Conservation (phyloP, 2,113 vertebrate genomes). For the Hippopotamus amphibius region DNA sequence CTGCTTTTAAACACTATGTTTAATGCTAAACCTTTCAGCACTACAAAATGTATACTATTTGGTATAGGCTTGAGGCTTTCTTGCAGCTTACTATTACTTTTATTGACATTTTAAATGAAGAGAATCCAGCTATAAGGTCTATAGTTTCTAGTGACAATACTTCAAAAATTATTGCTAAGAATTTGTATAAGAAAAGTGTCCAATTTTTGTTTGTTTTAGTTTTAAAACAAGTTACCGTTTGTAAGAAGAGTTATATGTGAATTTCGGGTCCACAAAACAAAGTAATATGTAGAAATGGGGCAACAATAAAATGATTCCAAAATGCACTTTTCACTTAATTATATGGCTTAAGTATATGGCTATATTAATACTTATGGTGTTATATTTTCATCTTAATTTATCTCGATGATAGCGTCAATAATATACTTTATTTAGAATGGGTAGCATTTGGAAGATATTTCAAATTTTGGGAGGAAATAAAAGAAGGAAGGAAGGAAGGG, state of each 20-base stretch:
- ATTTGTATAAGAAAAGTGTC: not conserved
- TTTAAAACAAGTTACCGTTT: not conserved
- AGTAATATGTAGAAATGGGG: not conserved
- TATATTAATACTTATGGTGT: not conserved
- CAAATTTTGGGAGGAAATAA: not conserved
- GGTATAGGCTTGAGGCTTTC: not conserved
- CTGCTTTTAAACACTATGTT: conserved; percentile 53
- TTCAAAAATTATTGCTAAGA: not conserved
- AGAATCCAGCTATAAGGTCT: not conserved
- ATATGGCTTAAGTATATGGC: not conserved
- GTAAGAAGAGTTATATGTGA: not conserved
- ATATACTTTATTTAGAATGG: not conserved
- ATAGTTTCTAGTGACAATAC: not conserved
- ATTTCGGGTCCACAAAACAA: not conserved
- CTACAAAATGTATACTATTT: conserved; percentile 17
- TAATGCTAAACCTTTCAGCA: conserved; percentile 49
- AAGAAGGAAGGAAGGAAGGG: not conserved
- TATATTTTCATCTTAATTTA: not conserved
- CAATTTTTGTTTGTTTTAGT: not conserved
- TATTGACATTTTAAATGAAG: not conserved
- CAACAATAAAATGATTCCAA: not conserved
- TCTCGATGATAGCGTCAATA: not conserved
- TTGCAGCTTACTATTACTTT: not conserved
- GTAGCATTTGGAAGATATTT: not conserved
- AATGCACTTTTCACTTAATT: not conserved